phyloP scores from a whole-genome alignment of 2,113 vertebrate genomes.

The Egretta garzetta region DNA sequence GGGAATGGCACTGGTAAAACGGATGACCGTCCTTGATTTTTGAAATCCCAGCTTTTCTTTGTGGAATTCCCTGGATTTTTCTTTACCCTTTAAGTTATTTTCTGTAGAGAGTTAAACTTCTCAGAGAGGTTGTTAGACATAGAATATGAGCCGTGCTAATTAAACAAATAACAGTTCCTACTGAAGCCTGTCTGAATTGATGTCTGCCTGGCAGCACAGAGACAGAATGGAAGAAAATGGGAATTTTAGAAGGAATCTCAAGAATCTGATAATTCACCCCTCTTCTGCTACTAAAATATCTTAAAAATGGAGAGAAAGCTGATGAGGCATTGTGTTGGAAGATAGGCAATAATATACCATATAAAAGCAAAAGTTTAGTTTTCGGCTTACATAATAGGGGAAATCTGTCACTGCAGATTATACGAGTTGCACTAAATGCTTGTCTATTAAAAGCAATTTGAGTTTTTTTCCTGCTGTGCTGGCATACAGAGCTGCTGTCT shows the following conservation, averaged over 20 bases:
- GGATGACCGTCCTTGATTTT: neutral
- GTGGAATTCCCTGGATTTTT: neutral
- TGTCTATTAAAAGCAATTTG: constrained; percentile 42
- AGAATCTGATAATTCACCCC: neutral
- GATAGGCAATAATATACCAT: neutral
- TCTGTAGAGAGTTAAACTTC: neutral
- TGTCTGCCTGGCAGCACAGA: neutral
- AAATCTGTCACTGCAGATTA: constrained; percentile 34
- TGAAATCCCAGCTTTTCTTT: neutral
- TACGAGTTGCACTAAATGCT: constrained; percentile 27
- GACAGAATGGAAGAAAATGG: neutral
- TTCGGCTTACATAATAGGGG: constrained; percentile 30
- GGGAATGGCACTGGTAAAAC: neutral
- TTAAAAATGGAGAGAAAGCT: neutral
- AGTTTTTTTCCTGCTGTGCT: constrained; percentile 14
- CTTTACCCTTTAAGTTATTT: neutral
- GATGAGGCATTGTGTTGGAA: neutral
- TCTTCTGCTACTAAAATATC: neutral
- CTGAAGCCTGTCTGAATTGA: neutral
- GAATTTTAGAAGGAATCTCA: neutral
- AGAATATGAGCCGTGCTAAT: neutral
- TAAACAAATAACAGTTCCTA: neutral
- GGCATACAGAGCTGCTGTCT: neutral
- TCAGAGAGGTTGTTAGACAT: neutral
- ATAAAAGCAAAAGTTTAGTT: constrained; percentile 9